phyloP scores from a whole-genome alignment of 2,888 invertebrate species.

The Zygothrica quintamaculata region DNA sequence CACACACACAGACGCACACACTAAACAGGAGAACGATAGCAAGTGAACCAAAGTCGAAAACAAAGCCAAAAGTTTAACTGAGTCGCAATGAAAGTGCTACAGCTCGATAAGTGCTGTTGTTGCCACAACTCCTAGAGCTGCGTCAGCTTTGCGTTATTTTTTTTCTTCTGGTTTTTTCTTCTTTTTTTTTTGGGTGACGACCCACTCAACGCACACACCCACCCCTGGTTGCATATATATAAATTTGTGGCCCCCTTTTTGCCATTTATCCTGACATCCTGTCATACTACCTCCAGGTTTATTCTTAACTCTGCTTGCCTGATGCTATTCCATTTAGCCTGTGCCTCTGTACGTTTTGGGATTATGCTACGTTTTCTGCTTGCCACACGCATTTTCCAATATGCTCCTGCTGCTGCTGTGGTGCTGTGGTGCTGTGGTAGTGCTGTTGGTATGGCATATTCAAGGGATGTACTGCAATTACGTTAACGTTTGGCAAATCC shows the following conservation, averaged over 20 bases:
- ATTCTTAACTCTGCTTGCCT: neutral
- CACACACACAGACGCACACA: too few species aligned
- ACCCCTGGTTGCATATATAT: too few species aligned
- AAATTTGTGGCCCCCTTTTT: too few species aligned
- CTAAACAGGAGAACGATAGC: too few species aligned
- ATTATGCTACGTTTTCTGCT: slow-evolving; percentile 45
- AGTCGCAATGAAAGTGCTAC: slow-evolving; percentile 28
- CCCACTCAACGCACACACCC: slow-evolving; percentile 4
- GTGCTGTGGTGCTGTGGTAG: too few species aligned
- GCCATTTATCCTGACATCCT: slow-evolving; percentile 1
- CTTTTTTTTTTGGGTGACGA: slow-evolving; percentile 14
- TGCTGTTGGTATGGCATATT: slow-evolving; percentile 1
- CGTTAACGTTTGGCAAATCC: slow-evolving; percentile 12
- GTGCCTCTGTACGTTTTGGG: slow-evolving; percentile 53
- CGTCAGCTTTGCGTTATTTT: slow-evolving; percentile 49
- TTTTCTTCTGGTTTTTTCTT: slow-evolving; percentile 1
- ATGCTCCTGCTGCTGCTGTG: slow-evolving; percentile 53
- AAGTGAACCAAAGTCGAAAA: slow-evolving; percentile 34
- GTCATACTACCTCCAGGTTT: slow-evolving; percentile 10
- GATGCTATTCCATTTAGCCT: slow-evolving; percentile 15
- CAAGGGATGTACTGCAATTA: slow-evolving; percentile 57
- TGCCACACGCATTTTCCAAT: slow-evolving; percentile 62
- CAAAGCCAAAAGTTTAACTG: slow-evolving; percentile 43
- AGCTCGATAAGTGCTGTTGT: slow-evolving; percentile 18
- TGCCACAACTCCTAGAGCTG: slow-evolving; percentile 8